Percentiles rank a stretch among this genome's conserved stretches.
Evolutionary conservation across 2,113 vertebrate species (phyloP).

Genomic region (Dipodomys merriami): DNA sequence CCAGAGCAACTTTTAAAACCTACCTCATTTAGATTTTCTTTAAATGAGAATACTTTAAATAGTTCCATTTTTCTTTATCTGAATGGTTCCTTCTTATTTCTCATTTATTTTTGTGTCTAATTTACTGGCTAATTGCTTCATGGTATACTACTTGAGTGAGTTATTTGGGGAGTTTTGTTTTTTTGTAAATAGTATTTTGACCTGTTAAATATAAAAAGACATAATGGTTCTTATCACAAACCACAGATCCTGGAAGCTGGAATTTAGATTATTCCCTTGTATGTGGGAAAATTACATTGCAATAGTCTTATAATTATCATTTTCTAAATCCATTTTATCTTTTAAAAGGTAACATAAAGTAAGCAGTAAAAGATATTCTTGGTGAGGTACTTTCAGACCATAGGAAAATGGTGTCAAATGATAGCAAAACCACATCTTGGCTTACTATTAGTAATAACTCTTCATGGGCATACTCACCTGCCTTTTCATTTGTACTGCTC

Average conservation of each 20-base stretch:
- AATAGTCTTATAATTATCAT: conserved; percentile 62
- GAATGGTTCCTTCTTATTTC: neutral
- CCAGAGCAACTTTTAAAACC: neutral
- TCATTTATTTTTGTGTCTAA: neutral
- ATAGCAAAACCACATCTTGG: conserved; percentile 63
- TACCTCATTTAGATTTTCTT: conserved; percentile 37
- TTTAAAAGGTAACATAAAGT: conserved; percentile 82
- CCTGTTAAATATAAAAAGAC: conserved; percentile 42
- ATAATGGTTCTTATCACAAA: conserved; percentile 78
- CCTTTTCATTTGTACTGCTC: neutral
- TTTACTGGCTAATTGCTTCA: neutral
- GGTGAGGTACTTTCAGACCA: conserved; percentile 79
- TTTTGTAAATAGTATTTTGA: conserved; percentile 53
- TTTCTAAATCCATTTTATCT: conserved; percentile 77
- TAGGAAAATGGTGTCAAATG: conserved; percentile 79
- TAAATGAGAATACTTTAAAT: conserved; percentile 27
- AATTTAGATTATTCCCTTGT: conserved; percentile 83
- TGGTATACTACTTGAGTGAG: conserved; percentile 13
- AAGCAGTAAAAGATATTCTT: conserved; percentile 78
- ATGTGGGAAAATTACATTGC: conserved; percentile 85
- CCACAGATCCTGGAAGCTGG: conserved; percentile 82
- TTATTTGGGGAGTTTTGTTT: conserved; percentile 61
- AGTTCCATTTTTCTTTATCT: neutral
- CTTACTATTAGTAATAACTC: conserved; percentile 12
- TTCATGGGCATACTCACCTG: neutral